Evolutionary conservation across 2,797 vertebrate genomes (phyloP), one percentile per base, ranked within the genome.

Genomic region (Eupleurogrammus muticus): DNA sequence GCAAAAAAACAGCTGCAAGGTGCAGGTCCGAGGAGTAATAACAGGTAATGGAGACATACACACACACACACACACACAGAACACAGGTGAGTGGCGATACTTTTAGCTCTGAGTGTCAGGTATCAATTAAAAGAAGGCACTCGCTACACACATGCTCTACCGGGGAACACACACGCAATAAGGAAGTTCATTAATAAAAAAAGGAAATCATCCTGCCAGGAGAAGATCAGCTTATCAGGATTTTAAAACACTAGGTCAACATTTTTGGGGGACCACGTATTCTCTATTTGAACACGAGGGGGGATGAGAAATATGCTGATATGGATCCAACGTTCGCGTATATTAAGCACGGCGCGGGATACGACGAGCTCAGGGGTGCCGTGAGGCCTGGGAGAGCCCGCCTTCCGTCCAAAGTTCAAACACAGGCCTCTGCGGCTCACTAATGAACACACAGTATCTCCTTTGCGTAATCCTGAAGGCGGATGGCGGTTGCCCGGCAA

Each of bases 1-100:
- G 5, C 12, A 17, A 50, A 28, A n/a, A 70, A 72, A 56, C 83
- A 86, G 80, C 82, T 87, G 83, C 77, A 59, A 68, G 75, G 57
- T 55, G 62, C 13, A 51, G 17, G 12, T 34, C 23, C 23, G 19
- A 67, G 28, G 52, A n/a, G 21, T 19, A 47, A 60, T 46, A n/a
- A 53, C 6, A 59, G 23, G 36, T 40, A 64, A 77, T 56, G 20
- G 19, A 52, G 35, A 42, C 47, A 20, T 16, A 35, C 46, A 13
- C 2, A 34, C 24, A 55, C 38, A 28, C 47, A 50, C 53, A 56
- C 17, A 50, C 40, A 35, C 44, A 23, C 35, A 58, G 19, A 52
- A n/a, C 57, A 65, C 68, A 77, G 55, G 72, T 72, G 72, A 63
- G 65, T 12, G n/a, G 19, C 3, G 62, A 44, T 66, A 60, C 49